Evolutionary conservation across 1,140 invertebrate species (phyloP).

Genomic region (Pinna nobilis): DNA sequence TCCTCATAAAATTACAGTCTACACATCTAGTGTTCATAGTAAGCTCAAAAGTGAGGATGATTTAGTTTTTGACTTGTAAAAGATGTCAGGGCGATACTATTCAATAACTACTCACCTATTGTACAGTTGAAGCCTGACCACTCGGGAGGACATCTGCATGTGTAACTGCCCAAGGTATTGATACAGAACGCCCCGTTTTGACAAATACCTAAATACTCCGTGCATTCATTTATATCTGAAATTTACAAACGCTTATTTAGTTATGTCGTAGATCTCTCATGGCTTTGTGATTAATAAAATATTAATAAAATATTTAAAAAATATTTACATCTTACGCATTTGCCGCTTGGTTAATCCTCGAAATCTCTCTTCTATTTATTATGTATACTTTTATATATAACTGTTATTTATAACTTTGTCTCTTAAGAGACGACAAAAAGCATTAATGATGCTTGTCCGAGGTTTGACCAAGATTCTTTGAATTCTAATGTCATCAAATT

Average conservation of each 20-base stretch:
- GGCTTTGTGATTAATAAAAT: background rate
- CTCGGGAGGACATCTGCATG: constrained; percentile 51
- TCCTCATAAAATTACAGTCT: too few species aligned
- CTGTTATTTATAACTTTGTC: too few species aligned
- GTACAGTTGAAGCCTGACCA: constrained; percentile 54
- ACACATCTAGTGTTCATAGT: too few species aligned
- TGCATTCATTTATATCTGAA: constrained; percentile 64
- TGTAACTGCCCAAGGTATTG: constrained; percentile 54
- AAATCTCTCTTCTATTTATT: too few species aligned
- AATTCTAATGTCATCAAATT: too few species aligned
- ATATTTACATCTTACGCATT: constrained; percentile 35
- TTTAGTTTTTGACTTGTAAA: too few species aligned
- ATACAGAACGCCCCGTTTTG: constrained; percentile 57
- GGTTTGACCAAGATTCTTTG: too few species aligned
- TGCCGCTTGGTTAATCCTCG: constrained; percentile 43
- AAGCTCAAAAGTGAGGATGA: too few species aligned
- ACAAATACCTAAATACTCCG: constrained; percentile 49
- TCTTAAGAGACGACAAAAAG: too few species aligned
- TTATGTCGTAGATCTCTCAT: background rate
- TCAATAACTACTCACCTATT: constrained; percentile 35
- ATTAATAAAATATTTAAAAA: background rate
- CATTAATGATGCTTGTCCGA: too few species aligned
- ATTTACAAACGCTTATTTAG: background rate
- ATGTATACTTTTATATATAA: too few species aligned
- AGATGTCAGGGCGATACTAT: too few species aligned